Percentiles rank a stretch among this genome's conserved stretches.
phyloP scores from a whole-genome alignment of 1,140 invertebrate genomes.

The Colletes gigas region DNA sequence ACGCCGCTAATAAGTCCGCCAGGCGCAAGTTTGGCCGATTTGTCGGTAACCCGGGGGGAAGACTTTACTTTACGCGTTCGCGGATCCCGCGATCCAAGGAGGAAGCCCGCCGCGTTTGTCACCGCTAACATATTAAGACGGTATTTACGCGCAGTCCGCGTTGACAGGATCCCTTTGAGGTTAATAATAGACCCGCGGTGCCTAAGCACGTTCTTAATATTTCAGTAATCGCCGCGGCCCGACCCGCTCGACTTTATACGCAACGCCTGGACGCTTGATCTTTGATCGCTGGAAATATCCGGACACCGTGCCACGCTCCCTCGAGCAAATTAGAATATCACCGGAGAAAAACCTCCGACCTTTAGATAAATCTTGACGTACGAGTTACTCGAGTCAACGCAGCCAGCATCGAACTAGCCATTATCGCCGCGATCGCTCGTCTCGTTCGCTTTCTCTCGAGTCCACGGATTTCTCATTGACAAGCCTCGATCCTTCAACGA shows the following conservation, averaged over 20 bases:
- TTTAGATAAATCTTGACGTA: too few relatives aligned
- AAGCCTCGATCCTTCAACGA: too few relatives aligned
- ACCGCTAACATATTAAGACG: not conserved
- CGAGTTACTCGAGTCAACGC: too few relatives aligned
- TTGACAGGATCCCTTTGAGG: constrained; percentile 49
- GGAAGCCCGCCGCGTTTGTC: constrained; percentile 18
- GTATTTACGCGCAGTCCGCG: constrained; percentile 25
- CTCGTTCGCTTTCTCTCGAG: too few relatives aligned
- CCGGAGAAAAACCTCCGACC: too few relatives aligned
- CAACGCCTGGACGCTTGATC: not conserved
- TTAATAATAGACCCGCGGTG: constrained; percentile 42
- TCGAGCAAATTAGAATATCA: not conserved
- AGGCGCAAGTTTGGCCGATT: not conserved
- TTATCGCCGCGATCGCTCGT: too few relatives aligned
- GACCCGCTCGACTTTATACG: not conserved
- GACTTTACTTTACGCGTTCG: not conserved
- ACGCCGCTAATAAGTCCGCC: not conserved
- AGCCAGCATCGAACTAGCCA: too few relatives aligned
- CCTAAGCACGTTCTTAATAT: constrained; percentile 39
- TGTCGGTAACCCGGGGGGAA: not conserved
- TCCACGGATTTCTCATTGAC: too few relatives aligned
- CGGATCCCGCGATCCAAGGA: not conserved
- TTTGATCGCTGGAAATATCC: constrained; percentile 18
- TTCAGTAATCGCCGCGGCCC: constrained; percentile 35
- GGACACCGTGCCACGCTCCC: not conserved